Conservation (phyloP, 2,888 invertebrate genomes). For the Drosophila kambysellisi region DNA sequence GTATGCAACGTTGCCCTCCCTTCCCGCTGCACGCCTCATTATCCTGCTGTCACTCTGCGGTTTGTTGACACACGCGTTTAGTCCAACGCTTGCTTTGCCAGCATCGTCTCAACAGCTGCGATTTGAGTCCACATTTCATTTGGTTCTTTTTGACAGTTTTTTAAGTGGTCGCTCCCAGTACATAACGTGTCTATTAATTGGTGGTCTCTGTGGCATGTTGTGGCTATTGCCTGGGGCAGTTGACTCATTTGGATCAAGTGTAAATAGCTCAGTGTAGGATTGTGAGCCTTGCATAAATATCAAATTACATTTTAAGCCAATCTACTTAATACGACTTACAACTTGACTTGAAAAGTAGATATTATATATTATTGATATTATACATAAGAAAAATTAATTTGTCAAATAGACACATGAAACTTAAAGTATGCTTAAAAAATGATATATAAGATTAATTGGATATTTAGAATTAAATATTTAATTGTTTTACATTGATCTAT, state of each 20-base stretch:
- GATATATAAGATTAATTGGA: neutral
- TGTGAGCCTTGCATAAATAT: neutral
- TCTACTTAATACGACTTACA: neutral
- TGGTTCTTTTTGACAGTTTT: conserved; percentile 39
- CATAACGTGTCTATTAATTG: conserved; percentile 55
- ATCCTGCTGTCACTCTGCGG: conserved; percentile 59
- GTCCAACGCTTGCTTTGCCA: conserved; percentile 20
- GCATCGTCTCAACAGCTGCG: conserved; percentile 35
- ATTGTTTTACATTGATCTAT: neutral
- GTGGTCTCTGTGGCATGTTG: conserved; percentile 14
- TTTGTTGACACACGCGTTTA: conserved; percentile 71
- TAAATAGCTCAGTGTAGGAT: neutral
- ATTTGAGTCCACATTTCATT: neutral
- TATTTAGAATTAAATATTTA: neutral
- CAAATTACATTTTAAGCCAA: neutral
- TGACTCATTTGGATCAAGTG: conserved; percentile 46
- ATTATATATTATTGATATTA: neutral
- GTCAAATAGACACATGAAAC: neutral
- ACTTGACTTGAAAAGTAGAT: neutral
- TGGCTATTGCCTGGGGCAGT: conserved; percentile 16
- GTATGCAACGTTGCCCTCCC: neutral
- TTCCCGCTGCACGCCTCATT: conserved; percentile 56
- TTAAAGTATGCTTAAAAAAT: neutral
- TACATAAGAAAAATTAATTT: neutral
- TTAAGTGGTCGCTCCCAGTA: conserved; percentile 34